Conservation (phyloP, 2,113 vertebrate species). For the Noturus placidus region DNA sequence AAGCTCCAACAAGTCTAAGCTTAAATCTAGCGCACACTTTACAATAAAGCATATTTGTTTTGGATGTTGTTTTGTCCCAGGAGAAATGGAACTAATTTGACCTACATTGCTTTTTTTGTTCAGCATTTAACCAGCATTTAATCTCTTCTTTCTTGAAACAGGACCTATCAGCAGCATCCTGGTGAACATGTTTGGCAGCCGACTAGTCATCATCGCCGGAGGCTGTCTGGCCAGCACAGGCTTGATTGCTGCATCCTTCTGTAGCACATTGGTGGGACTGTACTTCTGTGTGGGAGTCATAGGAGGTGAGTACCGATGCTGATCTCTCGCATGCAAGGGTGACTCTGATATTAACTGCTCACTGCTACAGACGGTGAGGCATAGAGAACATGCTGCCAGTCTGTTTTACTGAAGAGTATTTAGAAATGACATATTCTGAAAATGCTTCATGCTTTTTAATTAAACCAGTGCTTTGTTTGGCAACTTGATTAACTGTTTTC, state of each 20-base stretch:
- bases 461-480: not conserved
- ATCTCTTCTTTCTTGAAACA: conserved; percentile 24
- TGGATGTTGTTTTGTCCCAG: too few relatives aligned
- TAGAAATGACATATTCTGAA: not conserved
- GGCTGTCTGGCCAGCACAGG: conserved; percentile 83
- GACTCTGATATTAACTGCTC: not conserved
- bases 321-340: not conserved
- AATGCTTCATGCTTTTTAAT: not conserved
- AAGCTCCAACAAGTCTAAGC: not conserved
- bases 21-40: not conserved
- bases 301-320: conserved; percentile 75
- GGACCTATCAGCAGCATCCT: conserved; percentile 96
- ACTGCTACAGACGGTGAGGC: not conserved
- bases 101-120: not conserved
- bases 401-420: not conserved
- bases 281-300: conserved; percentile 94
- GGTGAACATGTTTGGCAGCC: conserved; percentile 92
- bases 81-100: not conserved
- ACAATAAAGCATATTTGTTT: not conserved
- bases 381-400: not conserved
- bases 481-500: not conserved
- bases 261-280: conserved; percentile 85
- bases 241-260: conserved; percentile 86
- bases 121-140: too few relatives aligned
- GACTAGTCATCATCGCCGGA: conserved; percentile 84